Percentiles rank a stretch among this genome's conserved stretches.
Evolutionary conservation across 2,888 invertebrate genomes (phyloP).

Genomic region (Nymphalis urticae): DNA sequence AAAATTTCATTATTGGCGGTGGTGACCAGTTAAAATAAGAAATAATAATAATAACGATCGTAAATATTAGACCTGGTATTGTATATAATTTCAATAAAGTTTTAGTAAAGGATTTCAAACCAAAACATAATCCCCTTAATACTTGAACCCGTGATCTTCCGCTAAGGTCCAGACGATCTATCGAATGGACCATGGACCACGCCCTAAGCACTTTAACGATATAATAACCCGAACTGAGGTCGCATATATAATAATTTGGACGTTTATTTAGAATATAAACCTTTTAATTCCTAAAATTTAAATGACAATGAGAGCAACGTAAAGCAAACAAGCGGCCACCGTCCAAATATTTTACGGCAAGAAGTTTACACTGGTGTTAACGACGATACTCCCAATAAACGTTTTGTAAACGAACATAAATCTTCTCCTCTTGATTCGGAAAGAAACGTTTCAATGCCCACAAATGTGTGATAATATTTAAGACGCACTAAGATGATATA

Average conservation of each 20-base stretch:
- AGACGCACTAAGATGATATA: slow-evolving; percentile 22
- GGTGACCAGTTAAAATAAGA: too few species aligned
- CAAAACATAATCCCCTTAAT: background rate
- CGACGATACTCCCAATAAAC: slow-evolving; percentile 74
- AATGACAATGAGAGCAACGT: slow-evolving; percentile 64
- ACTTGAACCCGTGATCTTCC: background rate
- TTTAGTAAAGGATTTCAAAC: too few species aligned
- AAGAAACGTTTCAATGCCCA: slow-evolving; percentile 64
- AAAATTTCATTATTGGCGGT: too few species aligned
- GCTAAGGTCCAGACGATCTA: background rate
- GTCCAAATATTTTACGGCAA: slow-evolving; percentile 64
- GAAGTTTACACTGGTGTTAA: slow-evolving; percentile 78
- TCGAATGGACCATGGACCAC: background rate
- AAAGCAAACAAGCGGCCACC: slow-evolving; percentile 59
- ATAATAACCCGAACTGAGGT: slow-evolving; percentile 15
- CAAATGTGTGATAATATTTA: slow-evolving; percentile 61
- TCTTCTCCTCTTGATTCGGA: slow-evolving; percentile 53
- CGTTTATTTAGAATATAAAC: slow-evolving; percentile 25
- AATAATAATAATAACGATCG: too few species aligned
- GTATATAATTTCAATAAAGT: too few species aligned
- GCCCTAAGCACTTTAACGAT: slow-evolving; percentile 18
- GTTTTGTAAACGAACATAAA: slow-evolving; percentile 72
- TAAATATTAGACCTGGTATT: too few species aligned
- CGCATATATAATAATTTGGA: slow-evolving; percentile 23
- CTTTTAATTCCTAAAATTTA: slow-evolving; percentile 63